Conservation (phyloP, 2,888 invertebrate genomes). For the Augiades crinisus region DNA sequence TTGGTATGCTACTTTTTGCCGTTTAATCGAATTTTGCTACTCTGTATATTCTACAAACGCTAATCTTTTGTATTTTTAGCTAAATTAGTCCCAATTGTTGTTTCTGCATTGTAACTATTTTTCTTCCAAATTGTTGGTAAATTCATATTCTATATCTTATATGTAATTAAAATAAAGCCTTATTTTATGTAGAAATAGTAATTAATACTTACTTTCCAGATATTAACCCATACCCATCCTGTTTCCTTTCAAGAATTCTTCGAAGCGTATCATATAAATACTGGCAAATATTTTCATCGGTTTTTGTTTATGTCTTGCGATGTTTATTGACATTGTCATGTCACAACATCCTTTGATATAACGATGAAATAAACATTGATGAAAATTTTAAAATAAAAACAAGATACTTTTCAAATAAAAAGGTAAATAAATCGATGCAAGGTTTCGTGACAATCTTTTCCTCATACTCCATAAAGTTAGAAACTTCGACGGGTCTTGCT, state of each 20-base stretch:
- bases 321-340: conserved; percentile 1
- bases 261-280: background rate
- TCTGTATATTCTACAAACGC: background rate
- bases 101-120: conserved; percentile 5
- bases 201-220: conserved; percentile 21
- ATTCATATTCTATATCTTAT: conserved; percentile 55
- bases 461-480: too few species aligned
- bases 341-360: too few species aligned
- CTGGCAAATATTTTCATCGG: too few species aligned
- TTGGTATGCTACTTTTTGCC: conserved; percentile 14
- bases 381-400: too few species aligned
- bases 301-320: too few species aligned
- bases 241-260: background rate
- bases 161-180: conserved; percentile 26
- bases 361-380: too few species aligned
- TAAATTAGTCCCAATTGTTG: background rate
- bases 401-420: too few species aligned
- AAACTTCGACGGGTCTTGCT: too few species aligned
- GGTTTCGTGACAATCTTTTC: too few species aligned
- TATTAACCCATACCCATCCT: conserved; percentile 5
- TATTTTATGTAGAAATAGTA: conserved; percentile 20
- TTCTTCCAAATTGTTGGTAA: conserved; percentile 41
- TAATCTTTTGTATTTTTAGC: background rate
- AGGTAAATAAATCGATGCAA: too few species aligned
- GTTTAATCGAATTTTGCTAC: background rate